Base-by-base conservation (phyloP, 2,888 invertebrate genomes). In the Trissolcus brochymenae region DNA sequence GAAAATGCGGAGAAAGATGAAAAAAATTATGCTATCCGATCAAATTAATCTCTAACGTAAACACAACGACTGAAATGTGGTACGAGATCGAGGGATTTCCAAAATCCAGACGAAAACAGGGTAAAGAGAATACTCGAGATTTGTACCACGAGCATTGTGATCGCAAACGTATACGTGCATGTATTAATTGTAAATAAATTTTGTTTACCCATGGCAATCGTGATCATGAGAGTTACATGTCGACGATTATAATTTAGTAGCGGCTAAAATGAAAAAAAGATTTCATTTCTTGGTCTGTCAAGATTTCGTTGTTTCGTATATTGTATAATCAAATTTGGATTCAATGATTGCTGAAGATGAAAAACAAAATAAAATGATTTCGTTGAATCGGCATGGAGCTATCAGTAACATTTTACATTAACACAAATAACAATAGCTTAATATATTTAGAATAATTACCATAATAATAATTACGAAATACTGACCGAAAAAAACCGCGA, bases 111-210 rank as follows among this genome's bases (percentile, higher is more conserved):
- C 81, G 79, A 78, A 80, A 81, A 82, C 83, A 83, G 83, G 82
- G 83, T 83, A 83, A 80, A 79, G 79, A 79, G 71, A 80, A 79
- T 60, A 67, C 81, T 82, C 83, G 83, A 79, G 50, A 80, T 79
- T 79, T 57, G 79, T 80, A 81, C 81, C 83, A 82, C 82, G 80
- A 81, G 83, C 82, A 87, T 87, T 88, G 88, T 88, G 88, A 88
- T 88, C 86, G 86, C 85, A 84, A 86, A 88, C 84, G 88, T 88
- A 88, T 88, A 88, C 87, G 87, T 83, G 82, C 85, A 84, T 86
- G 84, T 86, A 87, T 85, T 87, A 88, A 86, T 82, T 88, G 88
- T 88, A 88, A 86, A 88, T 88, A 88, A 76, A 81, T 84, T 81
- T 79, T 83, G 81, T 78, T 70, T 50, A 62, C 70, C 70, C 51